These are phyloP conservation scores for Thymelicus acteon DNA, from an alignment of 2,888 invertebrate genomes.

Conservation along the genomic window DNA sequence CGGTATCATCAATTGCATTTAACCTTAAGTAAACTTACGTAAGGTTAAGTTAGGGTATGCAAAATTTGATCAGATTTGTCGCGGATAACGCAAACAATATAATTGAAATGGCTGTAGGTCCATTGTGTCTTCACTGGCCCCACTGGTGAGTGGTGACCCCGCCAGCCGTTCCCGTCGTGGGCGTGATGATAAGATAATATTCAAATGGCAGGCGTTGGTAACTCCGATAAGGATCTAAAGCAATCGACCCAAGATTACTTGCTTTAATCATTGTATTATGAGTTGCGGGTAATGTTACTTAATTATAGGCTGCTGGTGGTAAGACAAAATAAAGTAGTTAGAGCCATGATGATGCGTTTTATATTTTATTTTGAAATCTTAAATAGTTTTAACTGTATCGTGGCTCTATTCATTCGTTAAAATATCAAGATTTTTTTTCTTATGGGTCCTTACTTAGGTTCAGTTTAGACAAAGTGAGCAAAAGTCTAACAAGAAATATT, in stretches of 20 bases:
- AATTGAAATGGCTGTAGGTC: conserved; percentile 37
- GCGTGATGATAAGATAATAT: conserved; percentile 38
- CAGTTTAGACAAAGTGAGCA: too few species aligned
- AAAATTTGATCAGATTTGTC: conserved; percentile 30
- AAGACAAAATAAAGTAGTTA: conserved; percentile 1
- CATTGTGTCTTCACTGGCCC: conserved; percentile 37
- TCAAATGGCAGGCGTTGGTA: conserved; percentile 37
- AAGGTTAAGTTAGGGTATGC: conserved; percentile 8
- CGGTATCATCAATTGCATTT: conserved; percentile 8
- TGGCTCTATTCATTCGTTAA: too few species aligned
- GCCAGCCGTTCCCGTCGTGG: conserved; percentile 35
- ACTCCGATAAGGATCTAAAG: conserved; percentile 31
- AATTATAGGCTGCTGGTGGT: conserved; percentile 14
- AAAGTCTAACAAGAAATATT: too few species aligned
- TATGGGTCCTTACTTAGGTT: too few species aligned
- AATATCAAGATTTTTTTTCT: too few species aligned
- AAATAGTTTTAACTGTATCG: not conserved
- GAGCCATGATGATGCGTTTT: not conserved
- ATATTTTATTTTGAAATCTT: not conserved
- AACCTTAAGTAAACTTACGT: conserved; percentile 22
- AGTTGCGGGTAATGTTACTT: conserved; percentile 14
- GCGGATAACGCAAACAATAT: conserved; percentile 39
- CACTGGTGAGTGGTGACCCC: conserved; percentile 29
- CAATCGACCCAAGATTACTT: conserved; percentile 21
- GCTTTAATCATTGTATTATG: conserved; percentile 10